These are phyloP conservation scores for Thripadectes ignobilis DNA, from an alignment of 2,797 vertebrate genomes.

Conservation along the genomic window DNA sequence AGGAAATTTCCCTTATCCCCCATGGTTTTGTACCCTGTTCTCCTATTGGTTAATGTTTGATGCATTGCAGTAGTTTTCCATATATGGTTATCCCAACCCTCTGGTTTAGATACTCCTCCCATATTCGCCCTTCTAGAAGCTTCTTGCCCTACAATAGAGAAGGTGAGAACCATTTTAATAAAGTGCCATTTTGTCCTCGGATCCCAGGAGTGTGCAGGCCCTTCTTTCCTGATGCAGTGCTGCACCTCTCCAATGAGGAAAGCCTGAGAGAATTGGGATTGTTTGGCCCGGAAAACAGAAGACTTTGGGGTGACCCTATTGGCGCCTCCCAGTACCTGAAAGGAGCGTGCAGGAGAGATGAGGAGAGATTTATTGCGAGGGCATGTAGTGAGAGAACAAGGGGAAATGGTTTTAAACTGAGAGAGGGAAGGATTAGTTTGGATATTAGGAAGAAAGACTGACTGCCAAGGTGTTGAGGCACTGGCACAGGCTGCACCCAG, in stretches of 20 bases:
- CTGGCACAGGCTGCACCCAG: not conserved
- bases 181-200: no score
- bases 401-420: not conserved
- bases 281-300: not conserved
- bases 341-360: not conserved
- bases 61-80: no score
- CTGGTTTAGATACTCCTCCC: no score
- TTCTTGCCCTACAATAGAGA: no score
- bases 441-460: not conserved
- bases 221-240: no score
- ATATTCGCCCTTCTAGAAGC: no score
- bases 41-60: no score
- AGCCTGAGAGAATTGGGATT: not conserved
- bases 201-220: no score
- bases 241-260: not conserved
- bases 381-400: not conserved
- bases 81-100: no score
- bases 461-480: not conserved
- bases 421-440: not conserved
- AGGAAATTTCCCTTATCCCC: no score
- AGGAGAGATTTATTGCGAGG: not conserved
- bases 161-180: no score
- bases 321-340: not conserved
- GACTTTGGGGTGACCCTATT: not conserved
- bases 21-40: no score